Base-by-base conservation (phyloP, 2,888 invertebrate species). In the Crematogaster levior region DNA sequence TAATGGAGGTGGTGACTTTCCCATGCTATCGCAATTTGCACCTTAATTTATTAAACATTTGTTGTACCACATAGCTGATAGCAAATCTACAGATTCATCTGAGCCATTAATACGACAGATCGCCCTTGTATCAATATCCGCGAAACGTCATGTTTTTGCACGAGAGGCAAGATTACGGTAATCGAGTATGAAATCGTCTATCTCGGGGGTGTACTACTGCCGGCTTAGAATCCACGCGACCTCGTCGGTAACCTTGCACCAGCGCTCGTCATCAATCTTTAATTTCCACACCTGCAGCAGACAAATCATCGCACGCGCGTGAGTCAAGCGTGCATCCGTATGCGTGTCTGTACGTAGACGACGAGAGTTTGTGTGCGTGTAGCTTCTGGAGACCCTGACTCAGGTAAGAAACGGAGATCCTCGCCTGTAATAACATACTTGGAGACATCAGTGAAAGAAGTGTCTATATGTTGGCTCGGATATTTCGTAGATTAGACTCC, bases 231-330 rank as follows among this genome's bases (percentile, higher is more conserved):
- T 56, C 48, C 46, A 18, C 21, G 30, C 46, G 87, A 87, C 68
- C 73, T 73, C 46, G 51, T 48, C 56, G 40, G 18, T 63, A 21
- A 82, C 80, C 83, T 81, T 63, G 74, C 53, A 86, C 21, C 74
- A 48, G 40, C 53, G 82, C 34, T 84, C 65, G 34, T 83, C 84
- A 48, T 87, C 81, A 84, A 87, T 89, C 82, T 84, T 82, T 82
- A 83, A 84, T 85, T 84, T 84, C 85, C 81, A 63, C 65, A 73
- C 61, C 84, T 63, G 77, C 46, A 27, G 37, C 65, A 21, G 24
- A 48, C 70, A 21, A 18, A 48, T 10, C 12, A 15, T 3, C 34
- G 37, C n/a, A n/a, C 24, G 34, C 30, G 27, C 34, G 53, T 40
- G 40, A 72, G 48, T 18, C 34, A 12, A 43, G 21, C 43, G n/a